Evolutionary conservation across 2,113 vertebrate species (phyloP).

Genomic region (Egretta garzetta): DNA sequence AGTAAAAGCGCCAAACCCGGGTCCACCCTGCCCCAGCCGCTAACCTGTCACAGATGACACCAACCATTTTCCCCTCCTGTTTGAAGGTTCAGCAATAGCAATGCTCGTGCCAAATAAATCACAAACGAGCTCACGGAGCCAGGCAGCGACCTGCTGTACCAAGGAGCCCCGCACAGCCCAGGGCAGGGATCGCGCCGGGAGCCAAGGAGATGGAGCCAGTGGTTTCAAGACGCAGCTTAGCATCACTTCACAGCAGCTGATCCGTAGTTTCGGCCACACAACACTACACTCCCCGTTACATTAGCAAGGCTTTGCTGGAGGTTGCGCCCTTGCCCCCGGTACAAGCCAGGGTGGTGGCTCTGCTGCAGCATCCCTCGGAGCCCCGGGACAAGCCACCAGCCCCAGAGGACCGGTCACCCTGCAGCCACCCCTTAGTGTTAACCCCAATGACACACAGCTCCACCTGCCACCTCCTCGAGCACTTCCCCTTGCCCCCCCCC

Average conservation of each 20-base stretch:
- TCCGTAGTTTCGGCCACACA: neutral
- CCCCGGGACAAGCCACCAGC: neutral
- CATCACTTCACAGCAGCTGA: neutral
- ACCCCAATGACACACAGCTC: neutral
- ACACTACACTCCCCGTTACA: rapidly evolving
- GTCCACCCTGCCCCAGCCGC: neutral
- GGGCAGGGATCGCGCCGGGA: rapidly evolving
- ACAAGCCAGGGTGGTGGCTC: rapidly evolving
- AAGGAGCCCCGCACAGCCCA: neutral
- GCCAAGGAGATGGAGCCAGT: rapidly evolving
- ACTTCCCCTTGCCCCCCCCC: neutral
- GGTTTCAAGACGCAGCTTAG: neutral
- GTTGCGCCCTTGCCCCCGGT: neutral
- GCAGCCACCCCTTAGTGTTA: neutral
- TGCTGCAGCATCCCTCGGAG: neutral
- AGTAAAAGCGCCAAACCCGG: neutral
- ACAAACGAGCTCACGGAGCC: rapidly evolving
- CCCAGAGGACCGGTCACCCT: neutral
- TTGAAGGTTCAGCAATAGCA: neutral
- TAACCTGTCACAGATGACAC: neutral
- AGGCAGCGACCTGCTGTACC: rapidly evolving
- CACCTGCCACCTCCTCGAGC: rapidly evolving
- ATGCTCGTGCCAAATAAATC: rapidly evolving
- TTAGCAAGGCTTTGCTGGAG: neutral
- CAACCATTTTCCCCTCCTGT: rapidly evolving